Evolutionary conservation across 2,113 vertebrate genomes (phyloP), one percentile per base, ranked within the genome.

Genomic region (Dascyllus trimaculatus): DNA sequence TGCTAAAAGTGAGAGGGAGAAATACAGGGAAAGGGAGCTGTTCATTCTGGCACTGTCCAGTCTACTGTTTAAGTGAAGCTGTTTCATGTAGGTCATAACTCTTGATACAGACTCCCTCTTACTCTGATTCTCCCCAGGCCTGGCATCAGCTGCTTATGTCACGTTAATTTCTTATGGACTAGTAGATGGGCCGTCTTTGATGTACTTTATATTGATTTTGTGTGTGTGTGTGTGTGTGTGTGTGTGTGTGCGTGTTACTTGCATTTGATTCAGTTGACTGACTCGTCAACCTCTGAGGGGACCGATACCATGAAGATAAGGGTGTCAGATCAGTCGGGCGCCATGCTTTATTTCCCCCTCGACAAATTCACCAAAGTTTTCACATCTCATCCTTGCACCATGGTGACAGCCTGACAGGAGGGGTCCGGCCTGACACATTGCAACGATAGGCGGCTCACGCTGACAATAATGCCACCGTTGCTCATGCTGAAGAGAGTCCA

Each of bases 71-170:
- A 72, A 75, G 17, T 0, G n/a, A 84, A 75, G 48, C 72, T 63
- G 81, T 80, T 87, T 85, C 75, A 90, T 94, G 84, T 88, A 89
- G 90, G 89, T 90, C 91, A 92, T 62, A 32, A 45, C 80, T 71
- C 71, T 76, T 5, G 26, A 49, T 51, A 71, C 45, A 60, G 65
- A 49, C 60, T 63, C 65, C 52, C 58, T 59, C 54, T 63, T 53
- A n/a, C 65, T 62, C 64, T 18, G 54, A 60, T 61, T 25, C 73
- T 67, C 71, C 73, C 18, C n/a, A 14, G 75, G 68, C 87, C 62
- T 79, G 82, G 49, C 65, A 84, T 92, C 90, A 80, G 78, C 68
- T 91, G 89, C 92, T 92, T 88, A 89, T 91, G 93, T 92, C 93
- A 91, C 80, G 89, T 86, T 91, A 80, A 93, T 92, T 92, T 93